Evolutionary conservation across 2,113 vertebrate species (phyloP).

Genomic region (Fregata magnificens): DNA sequence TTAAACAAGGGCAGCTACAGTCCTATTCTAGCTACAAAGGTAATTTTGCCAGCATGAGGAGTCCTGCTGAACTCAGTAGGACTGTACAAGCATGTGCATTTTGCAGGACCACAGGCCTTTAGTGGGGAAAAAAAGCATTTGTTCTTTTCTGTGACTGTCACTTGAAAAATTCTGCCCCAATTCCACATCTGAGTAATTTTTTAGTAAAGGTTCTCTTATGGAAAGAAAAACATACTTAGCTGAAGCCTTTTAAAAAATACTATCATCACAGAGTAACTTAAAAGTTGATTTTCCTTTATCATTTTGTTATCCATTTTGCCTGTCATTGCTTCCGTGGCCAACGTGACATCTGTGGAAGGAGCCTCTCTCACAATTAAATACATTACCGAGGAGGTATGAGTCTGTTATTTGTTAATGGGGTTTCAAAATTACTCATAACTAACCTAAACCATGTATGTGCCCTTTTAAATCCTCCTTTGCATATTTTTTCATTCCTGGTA

Average conservation of each 20-base stretch:
- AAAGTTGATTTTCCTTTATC: neutral
- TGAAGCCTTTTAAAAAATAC: neutral
- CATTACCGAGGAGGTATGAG: neutral
- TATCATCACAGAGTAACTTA: neutral
- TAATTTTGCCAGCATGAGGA: neutral
- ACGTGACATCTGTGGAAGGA: neutral
- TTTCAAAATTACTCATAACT: conserved; percentile 13
- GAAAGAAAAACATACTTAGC: neutral
- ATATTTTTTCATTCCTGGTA: neutral
- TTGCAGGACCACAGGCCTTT: neutral
- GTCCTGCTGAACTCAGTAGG: neutral
- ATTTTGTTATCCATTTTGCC: conserved; percentile 9
- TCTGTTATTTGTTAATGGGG: conserved; percentile 10
- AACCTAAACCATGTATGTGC: neutral
- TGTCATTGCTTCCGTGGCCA: neutral
- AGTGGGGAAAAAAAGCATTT: neutral
- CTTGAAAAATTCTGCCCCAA: neutral
- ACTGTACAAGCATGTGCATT: neutral
- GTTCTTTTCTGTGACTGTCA: neutral
- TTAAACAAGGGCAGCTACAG: neutral
- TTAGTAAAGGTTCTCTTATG: neutral
- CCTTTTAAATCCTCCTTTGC: neutral
- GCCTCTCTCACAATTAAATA: neutral
- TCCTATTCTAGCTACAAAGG: neutral
- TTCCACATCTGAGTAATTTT: neutral